A percentile compares a stretch with the other conserved stretches of the same genome.
Evolutionary conservation across 1,140 invertebrate species (phyloP).

Genomic region (Campoletis sonorensis): DNA sequence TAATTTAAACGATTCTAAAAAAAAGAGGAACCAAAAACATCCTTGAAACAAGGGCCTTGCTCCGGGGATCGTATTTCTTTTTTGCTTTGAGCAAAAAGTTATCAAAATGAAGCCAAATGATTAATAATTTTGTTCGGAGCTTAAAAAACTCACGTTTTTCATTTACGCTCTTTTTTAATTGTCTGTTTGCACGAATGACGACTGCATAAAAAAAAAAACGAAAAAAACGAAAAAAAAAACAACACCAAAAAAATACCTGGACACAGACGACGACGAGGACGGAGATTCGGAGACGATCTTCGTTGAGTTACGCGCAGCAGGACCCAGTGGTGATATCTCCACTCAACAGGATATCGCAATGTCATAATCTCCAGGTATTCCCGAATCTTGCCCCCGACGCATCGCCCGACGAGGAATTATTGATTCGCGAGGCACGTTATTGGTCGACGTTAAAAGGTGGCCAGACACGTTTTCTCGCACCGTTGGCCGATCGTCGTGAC

Average conservation of each 20-base stretch:
- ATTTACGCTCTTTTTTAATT: conserved; percentile 54
- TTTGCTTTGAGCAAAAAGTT: no score
- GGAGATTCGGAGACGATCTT: conserved; percentile 66
- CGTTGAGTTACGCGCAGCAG: conserved; percentile 56
- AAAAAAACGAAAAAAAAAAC: no score
- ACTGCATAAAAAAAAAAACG: conserved; percentile 51
- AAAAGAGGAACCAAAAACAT: no score
- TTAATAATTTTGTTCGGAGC: no score
- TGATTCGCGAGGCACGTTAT: conserved; percentile 84
- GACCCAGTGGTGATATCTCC: conserved; percentile 44
- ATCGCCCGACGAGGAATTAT: conserved; percentile 79
- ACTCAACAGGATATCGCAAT: conserved; percentile 67
- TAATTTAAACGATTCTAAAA: no score
- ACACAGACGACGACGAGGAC: conserved; percentile 58
- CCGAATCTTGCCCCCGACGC: conserved; percentile 76
- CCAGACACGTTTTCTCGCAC: conserved; percentile 83
- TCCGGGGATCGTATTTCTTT: no score
- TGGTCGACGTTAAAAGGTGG: conserved; percentile 85
- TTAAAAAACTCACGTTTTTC: no score
- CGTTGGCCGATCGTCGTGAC: conserved; percentile 84
- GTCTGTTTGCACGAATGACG: conserved; percentile 54
- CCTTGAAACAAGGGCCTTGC: no score
- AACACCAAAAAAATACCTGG: conserved; percentile 51
- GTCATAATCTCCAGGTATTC: conserved; percentile 64
- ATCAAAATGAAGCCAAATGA: no score